phyloP scores from a whole-genome alignment of 2,797 vertebrate species.

The Menidia menidia region DNA sequence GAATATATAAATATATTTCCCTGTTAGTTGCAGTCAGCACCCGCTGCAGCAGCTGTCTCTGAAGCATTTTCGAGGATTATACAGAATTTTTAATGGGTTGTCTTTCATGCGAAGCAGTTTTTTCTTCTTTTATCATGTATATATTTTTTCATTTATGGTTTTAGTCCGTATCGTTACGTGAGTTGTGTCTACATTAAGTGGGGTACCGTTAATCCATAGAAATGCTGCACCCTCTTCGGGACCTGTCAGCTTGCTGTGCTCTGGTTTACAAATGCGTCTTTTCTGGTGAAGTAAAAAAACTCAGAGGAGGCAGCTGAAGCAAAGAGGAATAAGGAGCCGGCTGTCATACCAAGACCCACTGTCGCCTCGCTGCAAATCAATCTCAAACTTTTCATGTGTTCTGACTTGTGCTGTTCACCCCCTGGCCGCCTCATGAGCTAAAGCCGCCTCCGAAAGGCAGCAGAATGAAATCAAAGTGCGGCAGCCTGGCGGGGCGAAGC shows the following conservation, averaged over 20 bases:
- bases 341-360: constrained; percentile 18
- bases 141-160: not conserved
- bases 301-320: constrained; percentile 1
- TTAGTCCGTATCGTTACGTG: not conserved
- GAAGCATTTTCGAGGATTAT: not conserved
- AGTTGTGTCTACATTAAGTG: not conserved
- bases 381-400: constrained; percentile 52
- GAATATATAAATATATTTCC: too few relatives aligned
- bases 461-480: constrained; percentile 31
- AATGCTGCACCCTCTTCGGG: not conserved
- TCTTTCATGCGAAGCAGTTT: not conserved
- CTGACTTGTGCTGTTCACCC: constrained; percentile 19
- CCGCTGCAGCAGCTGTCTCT: constrained; percentile 1
- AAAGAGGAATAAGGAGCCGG: not conserved
- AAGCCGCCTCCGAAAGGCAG: constrained; percentile 38
- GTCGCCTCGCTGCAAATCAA: constrained; percentile 24
- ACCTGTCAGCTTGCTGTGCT: not conserved
- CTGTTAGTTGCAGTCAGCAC: not conserved
- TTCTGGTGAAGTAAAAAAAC: constrained; percentile 1
- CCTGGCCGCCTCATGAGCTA: constrained; percentile 38
- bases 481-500: constrained; percentile 21
- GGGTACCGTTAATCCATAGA: not conserved
- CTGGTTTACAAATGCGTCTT: not conserved
- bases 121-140: not conserved
- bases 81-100: not conserved